Base-by-base conservation (phyloP, 2,888 invertebrate genomes). In the Cacoxenus indagator region DNA sequence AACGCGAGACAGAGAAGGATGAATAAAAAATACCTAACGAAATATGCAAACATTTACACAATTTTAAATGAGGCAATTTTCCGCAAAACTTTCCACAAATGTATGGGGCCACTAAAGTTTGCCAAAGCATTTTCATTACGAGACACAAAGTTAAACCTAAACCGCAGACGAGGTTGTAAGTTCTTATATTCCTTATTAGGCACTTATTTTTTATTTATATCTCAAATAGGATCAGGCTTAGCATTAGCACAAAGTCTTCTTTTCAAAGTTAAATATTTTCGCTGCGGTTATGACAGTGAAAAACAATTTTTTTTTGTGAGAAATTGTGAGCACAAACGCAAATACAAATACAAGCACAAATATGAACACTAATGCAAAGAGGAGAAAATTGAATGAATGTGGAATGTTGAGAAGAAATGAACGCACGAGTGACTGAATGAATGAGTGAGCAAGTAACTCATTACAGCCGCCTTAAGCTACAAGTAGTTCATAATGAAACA, bases 401-500 rank as follows among this genome's bases (percentile, higher is more conserved):
- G 2, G 17, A 59, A 14, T 31, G 31, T 19, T 17, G 11, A n/a
- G 19, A 14, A 26, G 11, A 22, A 22, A 3, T 51, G 1, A 22
- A 22, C 22, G 19, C 51, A 11, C 22, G 51, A 55, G 43, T 55
- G 43, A 26, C 27, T 46, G 43, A 37, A 24, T 54, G 24, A 11
- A 24, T 65, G 9, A 55, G 54, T 55, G 51, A 17, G 19, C n/a
- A 43, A 43, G 5, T 43, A 2, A 4, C 2, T 43, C 45, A n/a
- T n/a, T 43, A 43, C 1, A 3, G 4, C 19, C 17, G 45, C 19
- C 14, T 61, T 46, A 80, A 81, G 81, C 78, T 78, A 83, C 82
- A 82, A 83, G 82, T 84, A 78, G 84, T 80, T 78, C 80, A 78
- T 78, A 83, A 84, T 82, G 82, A 77, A 82, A 75, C 76, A 71